Base-by-base conservation (phyloP, 2,888 invertebrate species). In the Cyclophora albipunctata region DNA sequence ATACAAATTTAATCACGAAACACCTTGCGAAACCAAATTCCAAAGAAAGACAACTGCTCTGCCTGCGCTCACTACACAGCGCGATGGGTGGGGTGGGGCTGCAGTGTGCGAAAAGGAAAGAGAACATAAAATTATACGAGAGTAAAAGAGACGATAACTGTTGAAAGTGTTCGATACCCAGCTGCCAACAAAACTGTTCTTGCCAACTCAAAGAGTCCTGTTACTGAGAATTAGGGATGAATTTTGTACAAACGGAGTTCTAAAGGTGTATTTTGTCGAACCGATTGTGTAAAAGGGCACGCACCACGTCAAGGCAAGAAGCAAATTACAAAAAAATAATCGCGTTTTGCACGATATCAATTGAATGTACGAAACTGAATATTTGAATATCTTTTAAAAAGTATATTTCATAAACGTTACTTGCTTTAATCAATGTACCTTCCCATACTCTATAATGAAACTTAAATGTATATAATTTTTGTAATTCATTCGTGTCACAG, bases 21-120 rank as follows among this genome's bases (percentile, higher is more conserved):
- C 69, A 59, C 71, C 20, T 73, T 70, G 67, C 71, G 70, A 76
- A 76, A 76, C 67, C 63, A 66, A 69, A 69, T 67, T 66, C 48
- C 64, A 69, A 62, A 66, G 68, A 66, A 68, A 67, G 66, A 66
- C 71, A 69, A 68, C 66, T 66, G 43, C 43, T 20, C n/a, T 4
- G 5, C 5, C 40, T 40, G 42, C n/a, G n/a, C 37, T 37, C 37
- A 37, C 37, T 37, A 5, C 5, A n/a, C 43, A 33, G 57, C 54
- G 64, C 54, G 64, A 68, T 69, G 70, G 73, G 73, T 69, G 71
- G 74, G 75, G 74, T 72, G 68, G 69, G 57, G 34, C 50, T 60
- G 66, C 71, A 69, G 58, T 59, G 70, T 71, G 69, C 58, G 61
- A 71, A 59, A 60, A 58, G 53, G 55, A 57, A 48, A 44, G 47